Evolutionary conservation across 2,888 invertebrate species (phyloP).

Genomic region (Lottia scabra): DNA sequence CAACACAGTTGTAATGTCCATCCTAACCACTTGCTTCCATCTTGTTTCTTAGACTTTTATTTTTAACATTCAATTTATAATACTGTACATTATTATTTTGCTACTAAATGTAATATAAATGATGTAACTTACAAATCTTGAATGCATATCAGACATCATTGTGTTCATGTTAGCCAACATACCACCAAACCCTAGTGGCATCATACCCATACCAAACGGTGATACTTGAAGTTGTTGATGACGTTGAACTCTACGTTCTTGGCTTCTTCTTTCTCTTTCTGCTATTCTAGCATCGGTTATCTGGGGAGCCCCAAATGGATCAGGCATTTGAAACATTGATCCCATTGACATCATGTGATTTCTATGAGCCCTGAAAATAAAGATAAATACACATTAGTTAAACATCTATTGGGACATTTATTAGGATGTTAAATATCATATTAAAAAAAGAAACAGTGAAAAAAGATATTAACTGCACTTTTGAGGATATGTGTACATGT

Average conservation of each 20-base stretch:
- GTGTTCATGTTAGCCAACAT: constrained; percentile 58
- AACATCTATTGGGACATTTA: too few relatives aligned
- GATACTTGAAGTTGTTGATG: constrained; percentile 24
- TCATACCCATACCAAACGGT: constrained; percentile 16
- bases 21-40: too few relatives aligned
- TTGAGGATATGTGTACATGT: too few relatives aligned
- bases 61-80: too few relatives aligned
- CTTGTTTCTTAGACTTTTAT: too few relatives aligned
- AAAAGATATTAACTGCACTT: too few relatives aligned
- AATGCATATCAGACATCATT: constrained; percentile 58
- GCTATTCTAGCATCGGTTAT: constrained; percentile 10
- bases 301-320: constrained; percentile 37
- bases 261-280: constrained; percentile 17
- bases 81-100: too few relatives aligned
- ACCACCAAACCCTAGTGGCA: constrained; percentile 37
- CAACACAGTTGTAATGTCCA: too few relatives aligned
- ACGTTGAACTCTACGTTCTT: constrained; percentile 6
- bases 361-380: constrained; percentile 37
- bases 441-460: too few relatives aligned
- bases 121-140: constrained; percentile 51
- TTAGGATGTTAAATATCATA: too few relatives aligned
- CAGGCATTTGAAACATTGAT: constrained; percentile 36
- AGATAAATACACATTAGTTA: background rate
- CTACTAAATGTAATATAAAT: background rate
- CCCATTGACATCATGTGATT: constrained; percentile 52